Percentiles rank a stretch among this genome's conserved stretches.
Conservation (phyloP, 2,888 invertebrate genomes). For the Tryphoninae sp. region DNA sequence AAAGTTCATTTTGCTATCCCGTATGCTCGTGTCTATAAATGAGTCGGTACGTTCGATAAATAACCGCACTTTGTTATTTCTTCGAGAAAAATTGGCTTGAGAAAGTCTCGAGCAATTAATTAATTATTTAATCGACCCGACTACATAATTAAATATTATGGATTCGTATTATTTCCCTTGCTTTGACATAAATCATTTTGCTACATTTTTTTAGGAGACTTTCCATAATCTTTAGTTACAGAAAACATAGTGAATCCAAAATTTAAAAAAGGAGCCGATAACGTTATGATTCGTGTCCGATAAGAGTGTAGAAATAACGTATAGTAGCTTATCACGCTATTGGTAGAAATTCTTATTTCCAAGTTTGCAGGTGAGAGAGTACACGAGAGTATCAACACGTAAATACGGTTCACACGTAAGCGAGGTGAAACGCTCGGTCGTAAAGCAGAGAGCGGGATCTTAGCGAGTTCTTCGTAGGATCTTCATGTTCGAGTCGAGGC, state of each 20-base stretch:
- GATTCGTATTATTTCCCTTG: neutral
- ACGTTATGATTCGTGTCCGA: neutral
- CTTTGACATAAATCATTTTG: neutral
- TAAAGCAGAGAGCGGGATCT: slow-evolving; percentile 55
- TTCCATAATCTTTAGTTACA: neutral
- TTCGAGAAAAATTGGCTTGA: too few relatives aligned
- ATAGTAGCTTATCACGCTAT: slow-evolving; percentile 15
- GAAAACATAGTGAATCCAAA: neutral
- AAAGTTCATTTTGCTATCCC: slow-evolving; percentile 16
- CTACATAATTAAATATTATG: neutral
- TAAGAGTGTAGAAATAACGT: neutral
- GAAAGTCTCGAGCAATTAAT: too few relatives aligned
- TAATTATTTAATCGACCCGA: neutral
- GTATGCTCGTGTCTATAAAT: neutral
- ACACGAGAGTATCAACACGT: slow-evolving; percentile 15
- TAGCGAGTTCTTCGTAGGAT: slow-evolving; percentile 54
- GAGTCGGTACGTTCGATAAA: neutral
- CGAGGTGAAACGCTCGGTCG: slow-evolving; percentile 60
- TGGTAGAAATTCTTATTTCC: slow-evolving; percentile 15
- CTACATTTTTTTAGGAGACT: neutral
- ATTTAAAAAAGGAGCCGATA: neutral
- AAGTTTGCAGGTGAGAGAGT: slow-evolving; percentile 34
- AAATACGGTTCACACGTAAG: slow-evolving; percentile 53
- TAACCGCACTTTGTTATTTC: neutral
- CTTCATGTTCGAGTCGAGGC: slow-evolving; percentile 65